phyloP scores from a whole-genome alignment of 2,113 vertebrate species.

The Scolopax mira region DNA sequence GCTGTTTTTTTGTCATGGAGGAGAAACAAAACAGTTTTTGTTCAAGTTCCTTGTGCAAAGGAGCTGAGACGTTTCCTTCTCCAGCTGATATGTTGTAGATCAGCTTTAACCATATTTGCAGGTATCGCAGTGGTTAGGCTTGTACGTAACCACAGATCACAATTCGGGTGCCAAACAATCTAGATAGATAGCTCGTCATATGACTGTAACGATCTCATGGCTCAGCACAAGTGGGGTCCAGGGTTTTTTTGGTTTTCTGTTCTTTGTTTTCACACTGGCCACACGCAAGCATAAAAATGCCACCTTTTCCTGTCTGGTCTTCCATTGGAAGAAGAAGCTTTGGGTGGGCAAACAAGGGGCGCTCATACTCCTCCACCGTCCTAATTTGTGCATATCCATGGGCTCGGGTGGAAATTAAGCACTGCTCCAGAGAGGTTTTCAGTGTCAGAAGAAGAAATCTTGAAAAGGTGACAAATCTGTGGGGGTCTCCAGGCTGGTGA shows the following conservation, averaged over 20 bases:
- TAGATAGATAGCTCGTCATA: conserved; percentile 30
- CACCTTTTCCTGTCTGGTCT: not conserved
- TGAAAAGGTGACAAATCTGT: not conserved
- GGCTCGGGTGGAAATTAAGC: not conserved
- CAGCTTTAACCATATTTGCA: conserved; percentile 20
- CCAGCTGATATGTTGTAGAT: not conserved
- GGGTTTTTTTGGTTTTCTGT: not conserved
- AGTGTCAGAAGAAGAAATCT: not conserved
- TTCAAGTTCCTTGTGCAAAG: conserved; percentile 10
- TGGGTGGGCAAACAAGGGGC: not conserved
- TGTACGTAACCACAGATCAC: not conserved
- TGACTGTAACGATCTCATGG: not conserved
- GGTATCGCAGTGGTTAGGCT: not conserved
- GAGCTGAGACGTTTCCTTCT: conserved; percentile 3
- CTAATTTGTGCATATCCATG: not conserved
- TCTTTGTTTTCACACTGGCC: not conserved
- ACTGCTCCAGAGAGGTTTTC: not conserved
- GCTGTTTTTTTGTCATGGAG: not conserved
- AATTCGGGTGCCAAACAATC: not conserved
- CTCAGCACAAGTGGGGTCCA: accelerated
- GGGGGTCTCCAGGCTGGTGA: accelerated
- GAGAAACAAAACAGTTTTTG: conserved; percentile 11
- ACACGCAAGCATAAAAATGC: not conserved
- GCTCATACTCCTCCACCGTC: not conserved
- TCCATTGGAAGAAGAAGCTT: not conserved